A percentile compares a stretch with the other conserved stretches of the same genome.
Evolutionary conservation across 2,797 vertebrate species (phyloP).

Genomic region (Eleutherodactylus coqui): DNA sequence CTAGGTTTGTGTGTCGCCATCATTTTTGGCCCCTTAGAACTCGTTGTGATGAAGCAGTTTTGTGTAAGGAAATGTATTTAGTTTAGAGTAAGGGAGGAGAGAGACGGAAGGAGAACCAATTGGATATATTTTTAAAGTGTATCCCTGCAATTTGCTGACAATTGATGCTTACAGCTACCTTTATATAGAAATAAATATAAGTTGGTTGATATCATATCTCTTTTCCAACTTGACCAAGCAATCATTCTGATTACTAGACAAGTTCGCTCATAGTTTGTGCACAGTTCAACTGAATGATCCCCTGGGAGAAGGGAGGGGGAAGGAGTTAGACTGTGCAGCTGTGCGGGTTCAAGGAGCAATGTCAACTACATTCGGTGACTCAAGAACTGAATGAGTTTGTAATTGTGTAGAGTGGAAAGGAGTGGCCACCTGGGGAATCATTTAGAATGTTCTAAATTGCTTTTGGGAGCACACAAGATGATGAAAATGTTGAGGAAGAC

Average conservation of each 20-base stretch:
- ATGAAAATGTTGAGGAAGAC: conserved; percentile 1
- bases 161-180: no score
- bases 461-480: background rate
- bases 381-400: background rate
- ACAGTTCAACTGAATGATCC: background rate
- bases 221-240: no score
- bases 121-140: no score
- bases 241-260: background rate
- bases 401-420: background rate
- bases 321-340: background rate
- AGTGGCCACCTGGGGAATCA: background rate
- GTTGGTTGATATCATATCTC: no score
- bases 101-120: no score
- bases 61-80: no score
- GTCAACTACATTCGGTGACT: background rate
- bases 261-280: background rate
- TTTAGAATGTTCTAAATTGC: background rate
- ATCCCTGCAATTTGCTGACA: no score
- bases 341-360: background rate
- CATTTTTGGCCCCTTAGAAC: no score
- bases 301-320: background rate
- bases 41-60: no score
- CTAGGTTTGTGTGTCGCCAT: no score
- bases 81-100: background rate
- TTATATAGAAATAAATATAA: no score